Conservation (phyloP, 1,140 invertebrate genomes). For the Bombus vancouverensis region DNA sequence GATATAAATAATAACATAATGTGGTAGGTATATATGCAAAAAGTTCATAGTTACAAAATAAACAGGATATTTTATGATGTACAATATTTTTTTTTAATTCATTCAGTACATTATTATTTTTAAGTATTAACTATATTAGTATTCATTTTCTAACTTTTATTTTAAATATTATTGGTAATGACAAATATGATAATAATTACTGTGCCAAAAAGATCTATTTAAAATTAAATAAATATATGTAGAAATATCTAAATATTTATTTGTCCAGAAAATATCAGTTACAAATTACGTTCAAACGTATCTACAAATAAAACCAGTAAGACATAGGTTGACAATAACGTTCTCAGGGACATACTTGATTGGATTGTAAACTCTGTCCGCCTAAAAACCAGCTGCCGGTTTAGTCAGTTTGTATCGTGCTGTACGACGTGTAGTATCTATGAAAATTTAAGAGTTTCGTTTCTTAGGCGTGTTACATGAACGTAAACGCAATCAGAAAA, state of each 20-base stretch:
- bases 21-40: no score
- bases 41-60: not conserved
- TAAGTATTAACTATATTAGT: not conserved
- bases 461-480: slow-evolving; percentile 19
- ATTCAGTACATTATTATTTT: not conserved
- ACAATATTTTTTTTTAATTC: not conserved
- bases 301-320: slow-evolving; percentile 31
- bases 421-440: slow-evolving; percentile 33
- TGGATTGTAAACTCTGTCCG: slow-evolving; percentile 29
- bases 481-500: slow-evolving; percentile 2
- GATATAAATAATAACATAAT: not conserved
- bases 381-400: slow-evolving; percentile 32
- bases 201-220: not conserved
- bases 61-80: not conserved
- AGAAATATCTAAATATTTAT: not conserved
- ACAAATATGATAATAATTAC: not conserved
- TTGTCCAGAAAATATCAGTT: slow-evolving; percentile 11
- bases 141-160: not conserved
- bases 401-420: slow-evolving; percentile 51
- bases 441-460: slow-evolving; percentile 30
- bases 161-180: not conserved
- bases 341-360: slow-evolving; percentile 32
- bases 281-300: slow-evolving; percentile 25
- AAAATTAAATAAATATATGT: not conserved
- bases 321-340: slow-evolving; percentile 37